These are phyloP conservation scores for Metallyticus violacea DNA, from an alignment of 2,888 invertebrate genomes.

Conservation along the genomic window DNA sequence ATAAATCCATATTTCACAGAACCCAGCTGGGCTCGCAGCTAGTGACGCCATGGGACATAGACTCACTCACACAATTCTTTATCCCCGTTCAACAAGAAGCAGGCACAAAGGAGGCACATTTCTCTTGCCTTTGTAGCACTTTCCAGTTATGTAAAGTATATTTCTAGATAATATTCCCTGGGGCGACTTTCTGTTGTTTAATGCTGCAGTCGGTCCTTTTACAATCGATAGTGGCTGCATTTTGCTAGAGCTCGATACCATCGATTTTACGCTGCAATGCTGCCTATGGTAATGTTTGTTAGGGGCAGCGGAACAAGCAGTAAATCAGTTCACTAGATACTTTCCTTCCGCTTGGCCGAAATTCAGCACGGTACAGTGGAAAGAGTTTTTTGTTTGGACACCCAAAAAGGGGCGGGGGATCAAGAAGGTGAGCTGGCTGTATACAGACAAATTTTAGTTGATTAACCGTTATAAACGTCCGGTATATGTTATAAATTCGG, in stretches of 20 bases:
- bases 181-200: background rate
- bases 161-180: background rate
- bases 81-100: no score
- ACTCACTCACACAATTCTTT: no score
- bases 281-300: background rate
- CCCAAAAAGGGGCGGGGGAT: no score
- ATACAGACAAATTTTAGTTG: no score
- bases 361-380: no score
- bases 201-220: background rate
- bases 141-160: background rate
- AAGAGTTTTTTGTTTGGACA: no score
- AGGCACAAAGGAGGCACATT: background rate
- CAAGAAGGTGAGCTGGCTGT: no score
- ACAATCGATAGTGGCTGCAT: background rate
- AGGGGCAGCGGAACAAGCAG: background rate
- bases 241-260: background rate
- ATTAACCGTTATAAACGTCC: no score
- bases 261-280: background rate
- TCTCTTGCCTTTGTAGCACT: background rate
- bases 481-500: no score
- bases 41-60: background rate
- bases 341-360: background rate
- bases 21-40: background rate
- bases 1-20: background rate
- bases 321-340: background rate